A percentile compares a stretch with the other conserved stretches of the same genome.
These are phyloP conservation scores for Neopelma chrysocephalum DNA, from an alignment of 2,797 vertebrate genomes.

Conservation along the genomic window DNA sequence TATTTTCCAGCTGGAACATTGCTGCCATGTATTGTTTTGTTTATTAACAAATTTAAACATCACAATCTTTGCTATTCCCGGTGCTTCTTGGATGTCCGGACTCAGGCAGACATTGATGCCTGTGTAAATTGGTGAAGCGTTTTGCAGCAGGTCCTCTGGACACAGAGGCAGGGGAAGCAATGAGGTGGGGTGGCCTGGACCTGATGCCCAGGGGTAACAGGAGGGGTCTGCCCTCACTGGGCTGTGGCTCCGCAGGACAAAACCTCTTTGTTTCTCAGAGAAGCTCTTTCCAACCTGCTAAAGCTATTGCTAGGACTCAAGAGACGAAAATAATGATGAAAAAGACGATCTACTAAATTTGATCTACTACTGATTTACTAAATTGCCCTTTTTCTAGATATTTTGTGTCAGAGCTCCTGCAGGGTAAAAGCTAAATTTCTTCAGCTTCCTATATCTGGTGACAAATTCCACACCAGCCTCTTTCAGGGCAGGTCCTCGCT, in stretches of 20 bases:
- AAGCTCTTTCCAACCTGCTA: not conserved
- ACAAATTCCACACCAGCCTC: not conserved
- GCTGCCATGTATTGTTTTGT: not conserved
- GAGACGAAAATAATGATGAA: not conserved
- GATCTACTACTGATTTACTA: not conserved
- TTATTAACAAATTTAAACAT: not conserved
- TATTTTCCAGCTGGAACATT: not conserved
- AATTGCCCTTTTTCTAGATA: not conserved
- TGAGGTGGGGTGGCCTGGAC: accelerated
- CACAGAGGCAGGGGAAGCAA: not conserved
- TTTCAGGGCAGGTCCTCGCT: not conserved
- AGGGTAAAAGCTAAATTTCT: not conserved
- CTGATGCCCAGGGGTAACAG: accelerated
- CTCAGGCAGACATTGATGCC: not conserved
- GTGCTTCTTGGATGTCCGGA: not conserved
- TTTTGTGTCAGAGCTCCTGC: not conserved
- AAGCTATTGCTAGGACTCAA: not conserved
- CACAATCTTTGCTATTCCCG: not conserved
- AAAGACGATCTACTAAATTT: not conserved
- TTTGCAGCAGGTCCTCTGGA: not conserved
- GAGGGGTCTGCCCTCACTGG: not conserved
- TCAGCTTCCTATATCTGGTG: not conserved
- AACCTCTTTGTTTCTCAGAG: not conserved
- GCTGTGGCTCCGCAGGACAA: not conserved
- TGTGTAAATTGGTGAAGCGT: accelerated